These are phyloP conservation scores for Stratiomys singularior DNA, from an alignment of 2,888 invertebrate species.

Conservation along the genomic window DNA sequence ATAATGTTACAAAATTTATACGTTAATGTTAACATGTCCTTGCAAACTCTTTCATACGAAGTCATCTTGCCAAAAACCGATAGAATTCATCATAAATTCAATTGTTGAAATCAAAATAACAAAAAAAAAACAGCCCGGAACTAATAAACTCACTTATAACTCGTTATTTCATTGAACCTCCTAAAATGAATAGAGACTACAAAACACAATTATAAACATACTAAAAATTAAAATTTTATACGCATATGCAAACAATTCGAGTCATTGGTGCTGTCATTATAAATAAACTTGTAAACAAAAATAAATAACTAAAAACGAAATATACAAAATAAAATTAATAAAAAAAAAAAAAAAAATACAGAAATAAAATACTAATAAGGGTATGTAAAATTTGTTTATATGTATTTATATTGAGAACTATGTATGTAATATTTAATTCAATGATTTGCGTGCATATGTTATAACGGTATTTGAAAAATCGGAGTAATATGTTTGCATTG, in stretches of 20 bases:
- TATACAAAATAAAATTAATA: not conserved
- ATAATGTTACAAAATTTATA: too few species aligned
- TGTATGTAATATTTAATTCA: constrained; percentile 37
- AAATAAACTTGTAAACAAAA: not conserved
- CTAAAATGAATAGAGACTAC: too few species aligned
- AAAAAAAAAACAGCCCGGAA: not conserved
- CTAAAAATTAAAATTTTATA: not conserved
- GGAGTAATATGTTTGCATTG: not conserved
- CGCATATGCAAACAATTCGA: constrained; percentile 27
- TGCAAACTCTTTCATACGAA: too few species aligned
- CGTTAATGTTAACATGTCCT: too few species aligned
- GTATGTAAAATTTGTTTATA: constrained; percentile 36
- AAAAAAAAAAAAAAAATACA: not conserved
- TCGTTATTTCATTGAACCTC: not conserved
- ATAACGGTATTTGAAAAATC: not conserved
- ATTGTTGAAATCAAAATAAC: not conserved
- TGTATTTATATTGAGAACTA: constrained; percentile 29
- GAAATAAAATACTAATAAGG: not conserved
- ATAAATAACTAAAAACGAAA: too few species aligned
- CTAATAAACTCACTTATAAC: too few species aligned
- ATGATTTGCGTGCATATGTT: constrained; percentile 24
- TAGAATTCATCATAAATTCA: too few species aligned
- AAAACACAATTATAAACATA: not conserved
- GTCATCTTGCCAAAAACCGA: too few species aligned
- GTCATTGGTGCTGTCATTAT: constrained; percentile 44